Evolutionary conservation across 2,113 vertebrate genomes (phyloP).

Genomic region (Seriola quinqueradiata): DNA sequence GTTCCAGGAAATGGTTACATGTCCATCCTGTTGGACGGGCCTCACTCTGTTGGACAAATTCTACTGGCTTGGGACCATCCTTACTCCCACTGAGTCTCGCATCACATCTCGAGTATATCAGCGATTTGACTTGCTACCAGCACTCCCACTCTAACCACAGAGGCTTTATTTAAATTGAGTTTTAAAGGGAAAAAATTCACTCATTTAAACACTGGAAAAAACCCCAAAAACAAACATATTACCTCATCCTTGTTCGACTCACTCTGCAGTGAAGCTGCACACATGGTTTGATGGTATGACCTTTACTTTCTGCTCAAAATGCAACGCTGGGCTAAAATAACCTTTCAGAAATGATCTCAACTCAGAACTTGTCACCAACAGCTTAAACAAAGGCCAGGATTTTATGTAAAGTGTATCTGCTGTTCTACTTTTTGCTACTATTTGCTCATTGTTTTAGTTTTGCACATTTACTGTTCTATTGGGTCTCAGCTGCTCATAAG

Average conservation of each 20-base stretch:
- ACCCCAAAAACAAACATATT: neutral
- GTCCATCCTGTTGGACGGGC: constrained; percentile 67
- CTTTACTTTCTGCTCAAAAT: neutral
- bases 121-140: constrained; percentile 26
- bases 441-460: no score
- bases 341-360: neutral
- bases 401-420: no score
- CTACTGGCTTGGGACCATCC: constrained; percentile 55
- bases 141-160: constrained; percentile 39
- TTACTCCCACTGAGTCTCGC: constrained; percentile 59
- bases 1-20: constrained; percentile 66
- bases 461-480: no score
- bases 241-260: neutral
- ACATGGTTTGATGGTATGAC: neutral
- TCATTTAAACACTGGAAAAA: neutral
- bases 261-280: neutral
- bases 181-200: neutral
- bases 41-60: constrained; percentile 45
- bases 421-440: no score
- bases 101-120: constrained; percentile 9
- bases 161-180: constrained; percentile 8
- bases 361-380: no score
- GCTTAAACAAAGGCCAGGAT: no score
- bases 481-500: no score
- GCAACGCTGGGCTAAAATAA: neutral